Evolutionary conservation across 2,797 vertebrate species (phyloP).

Genomic region (Sparidentex hasta): DNA sequence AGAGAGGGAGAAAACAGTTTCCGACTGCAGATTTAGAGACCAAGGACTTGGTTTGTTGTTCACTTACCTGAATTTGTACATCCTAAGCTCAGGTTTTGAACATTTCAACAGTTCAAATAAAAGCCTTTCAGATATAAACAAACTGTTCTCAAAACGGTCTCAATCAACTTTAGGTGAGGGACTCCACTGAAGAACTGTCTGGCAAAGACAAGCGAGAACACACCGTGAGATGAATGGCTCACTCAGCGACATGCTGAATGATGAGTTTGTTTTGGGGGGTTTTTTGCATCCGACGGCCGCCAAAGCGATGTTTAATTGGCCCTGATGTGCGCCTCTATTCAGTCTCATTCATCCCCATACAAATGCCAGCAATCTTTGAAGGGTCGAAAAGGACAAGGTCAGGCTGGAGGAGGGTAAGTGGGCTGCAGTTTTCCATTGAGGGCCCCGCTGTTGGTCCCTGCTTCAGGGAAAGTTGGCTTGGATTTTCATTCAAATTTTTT

Average conservation of each 20-base stretch:
- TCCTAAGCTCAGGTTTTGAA: neutral
- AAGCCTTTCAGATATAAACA: neutral
- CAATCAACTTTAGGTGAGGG: constrained; percentile 10
- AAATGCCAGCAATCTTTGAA: constrained; percentile 1
- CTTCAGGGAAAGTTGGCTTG: neutral
- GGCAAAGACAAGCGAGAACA: constrained; percentile 12
- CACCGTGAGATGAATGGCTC: constrained; percentile 21
- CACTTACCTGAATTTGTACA: neutral
- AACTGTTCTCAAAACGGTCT: neutral
- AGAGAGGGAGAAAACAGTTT: neutral
- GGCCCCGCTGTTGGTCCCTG: neutral
- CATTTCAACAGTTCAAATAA: neutral
- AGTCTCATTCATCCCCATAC: neutral
- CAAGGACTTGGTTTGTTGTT: neutral
- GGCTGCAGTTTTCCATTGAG: neutral
- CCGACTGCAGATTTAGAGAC: neutral
- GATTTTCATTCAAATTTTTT: neutral
- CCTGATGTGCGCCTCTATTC: neutral
- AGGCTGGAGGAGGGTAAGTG: neutral
- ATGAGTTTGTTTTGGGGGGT: constrained; percentile 19
- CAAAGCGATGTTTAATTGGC: constrained; percentile 5
- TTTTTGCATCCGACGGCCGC: neutral
- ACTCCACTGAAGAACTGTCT: neutral
- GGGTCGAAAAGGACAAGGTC: neutral
- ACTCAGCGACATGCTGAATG: constrained; percentile 15